Evolutionary conservation across 1,140 invertebrate genomes (phyloP).

Genomic region (Augochlora pura): DNA sequence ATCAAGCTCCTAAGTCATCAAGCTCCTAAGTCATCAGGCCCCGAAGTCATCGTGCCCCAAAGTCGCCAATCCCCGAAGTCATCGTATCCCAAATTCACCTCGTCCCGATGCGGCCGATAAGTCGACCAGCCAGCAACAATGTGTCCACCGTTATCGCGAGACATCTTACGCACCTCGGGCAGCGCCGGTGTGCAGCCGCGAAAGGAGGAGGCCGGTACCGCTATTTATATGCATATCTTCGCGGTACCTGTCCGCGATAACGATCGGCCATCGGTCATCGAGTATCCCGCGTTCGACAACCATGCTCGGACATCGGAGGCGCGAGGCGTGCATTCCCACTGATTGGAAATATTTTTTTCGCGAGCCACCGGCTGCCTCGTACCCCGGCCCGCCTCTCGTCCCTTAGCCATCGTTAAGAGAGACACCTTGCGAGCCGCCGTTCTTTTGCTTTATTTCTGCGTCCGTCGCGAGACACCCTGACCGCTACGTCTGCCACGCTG

Average conservation of each 20-base stretch:
- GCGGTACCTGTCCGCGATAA: slow-evolving; percentile 51
- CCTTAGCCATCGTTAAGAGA: slow-evolving; percentile 41
- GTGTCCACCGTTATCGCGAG: slow-evolving; percentile 37
- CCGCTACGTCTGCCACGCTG: too few relatives aligned
- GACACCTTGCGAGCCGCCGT: slow-evolving; percentile 35
- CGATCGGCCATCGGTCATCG: slow-evolving; percentile 56
- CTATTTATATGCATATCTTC: slow-evolving; percentile 54
- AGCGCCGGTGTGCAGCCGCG: slow-evolving; percentile 29
- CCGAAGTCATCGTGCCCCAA: too few relatives aligned
- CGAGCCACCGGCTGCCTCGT: not conserved
- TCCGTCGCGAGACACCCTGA: not conserved
- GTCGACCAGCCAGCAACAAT: slow-evolving; percentile 28
- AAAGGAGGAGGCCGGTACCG: slow-evolving; percentile 24
- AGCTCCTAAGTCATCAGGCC: too few relatives aligned
- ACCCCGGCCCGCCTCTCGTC: not conserved
- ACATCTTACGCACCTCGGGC: slow-evolving; percentile 37
- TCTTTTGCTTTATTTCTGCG: slow-evolving; percentile 29
- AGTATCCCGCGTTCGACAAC: slow-evolving; percentile 29
- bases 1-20: too few relatives aligned
- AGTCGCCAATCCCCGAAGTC: too few relatives aligned
- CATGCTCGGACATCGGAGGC: slow-evolving; percentile 26
- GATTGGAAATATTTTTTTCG: slow-evolving; percentile 53
- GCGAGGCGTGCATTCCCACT: slow-evolving; percentile 11
- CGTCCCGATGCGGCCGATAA: slow-evolving; percentile 8
- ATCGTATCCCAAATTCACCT: too few relatives aligned